Evolutionary conservation across 1,140 invertebrate species (phyloP).

Genomic region (Trialeurodes vaporariorum): DNA sequence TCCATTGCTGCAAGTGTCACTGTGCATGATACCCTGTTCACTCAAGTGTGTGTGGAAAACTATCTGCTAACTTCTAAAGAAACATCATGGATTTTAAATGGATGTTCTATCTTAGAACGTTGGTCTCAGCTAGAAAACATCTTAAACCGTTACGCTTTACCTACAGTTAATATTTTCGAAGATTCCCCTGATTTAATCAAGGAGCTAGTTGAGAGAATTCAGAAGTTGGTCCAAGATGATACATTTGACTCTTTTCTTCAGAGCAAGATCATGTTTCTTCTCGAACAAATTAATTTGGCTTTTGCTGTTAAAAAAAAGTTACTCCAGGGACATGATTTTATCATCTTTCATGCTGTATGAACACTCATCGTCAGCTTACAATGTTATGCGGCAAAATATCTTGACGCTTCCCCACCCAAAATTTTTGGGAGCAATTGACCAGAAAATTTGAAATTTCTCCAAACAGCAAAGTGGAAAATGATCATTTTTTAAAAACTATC

Average conservation of each 20-base stretch:
- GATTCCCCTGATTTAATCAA: neutral
- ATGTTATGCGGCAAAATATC: neutral
- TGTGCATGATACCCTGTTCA: neutral
- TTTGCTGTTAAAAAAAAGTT: neutral
- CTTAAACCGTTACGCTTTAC: neutral
- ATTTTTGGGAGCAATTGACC: neutral
- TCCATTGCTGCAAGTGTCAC: neutral
- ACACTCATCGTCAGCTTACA: neutral
- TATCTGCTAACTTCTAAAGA: neutral
- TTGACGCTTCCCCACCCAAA: neutral
- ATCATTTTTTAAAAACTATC: neutral
- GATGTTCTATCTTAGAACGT: neutral
- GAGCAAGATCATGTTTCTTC: neutral
- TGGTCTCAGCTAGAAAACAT: neutral
- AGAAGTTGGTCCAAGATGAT: neutral
- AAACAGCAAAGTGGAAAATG: too few species aligned
- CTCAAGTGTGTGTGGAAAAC: neutral
- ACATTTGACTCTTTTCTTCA: neutral
- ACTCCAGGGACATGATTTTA: neutral
- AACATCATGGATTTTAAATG: neutral
- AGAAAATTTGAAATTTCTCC: neutral
- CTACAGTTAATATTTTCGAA: neutral
- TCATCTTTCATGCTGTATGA: neutral
- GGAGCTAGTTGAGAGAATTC: neutral
- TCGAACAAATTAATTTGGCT: neutral